Evolutionary conservation across 2,113 vertebrate species (phyloP), one percentile per base, ranked within the genome.

Genomic region (Phyllopteryx taeniolatus): DNA sequence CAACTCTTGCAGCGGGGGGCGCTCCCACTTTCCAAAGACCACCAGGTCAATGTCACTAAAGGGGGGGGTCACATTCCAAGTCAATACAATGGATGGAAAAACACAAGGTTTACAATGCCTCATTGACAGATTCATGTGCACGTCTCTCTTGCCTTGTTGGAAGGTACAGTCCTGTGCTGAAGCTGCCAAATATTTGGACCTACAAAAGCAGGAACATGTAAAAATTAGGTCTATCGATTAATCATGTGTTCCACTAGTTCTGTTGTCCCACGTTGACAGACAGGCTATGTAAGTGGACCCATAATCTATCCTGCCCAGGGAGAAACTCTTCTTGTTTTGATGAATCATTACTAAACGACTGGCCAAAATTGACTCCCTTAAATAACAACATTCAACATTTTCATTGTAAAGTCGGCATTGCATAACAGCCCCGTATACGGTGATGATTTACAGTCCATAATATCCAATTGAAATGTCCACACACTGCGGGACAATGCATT

Each of bases 111-210:
- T 13, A 4, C 54, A 75, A 71, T 49, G 62, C 47, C 31, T 44
- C 53, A 15, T 31, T 11, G 13, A 49, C 20, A 10, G 13, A 61
- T 72, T 54, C 9, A 61, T 35, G 20, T 64, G 1, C 13, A 27
- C 79, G 33, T 8, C 44, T 8, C 9, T 49, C 93, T 94, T 89
- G 96, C 98, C 98, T 99, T 71, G 97, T 99, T 67, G 98, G 97
- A 79, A 99, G 95, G 87, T 98, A 99, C 79, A 99, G 95, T 44
- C 96, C 96, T 70, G 98, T 99, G 86, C 96, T 98, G 88, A 99
- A 98, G 92, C 97, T 99, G 91, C 98, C 98, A 90, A 98, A 99
- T 91, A 99, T 96, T 85, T 98, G 96, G 60, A 99, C 96, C 96
- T 99, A 82, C 5, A 91, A 76, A 85, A 85, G 69, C 7, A 67